Conservation (phyloP, 2,113 vertebrate genomes). For the Caranx ignobilis region DNA sequence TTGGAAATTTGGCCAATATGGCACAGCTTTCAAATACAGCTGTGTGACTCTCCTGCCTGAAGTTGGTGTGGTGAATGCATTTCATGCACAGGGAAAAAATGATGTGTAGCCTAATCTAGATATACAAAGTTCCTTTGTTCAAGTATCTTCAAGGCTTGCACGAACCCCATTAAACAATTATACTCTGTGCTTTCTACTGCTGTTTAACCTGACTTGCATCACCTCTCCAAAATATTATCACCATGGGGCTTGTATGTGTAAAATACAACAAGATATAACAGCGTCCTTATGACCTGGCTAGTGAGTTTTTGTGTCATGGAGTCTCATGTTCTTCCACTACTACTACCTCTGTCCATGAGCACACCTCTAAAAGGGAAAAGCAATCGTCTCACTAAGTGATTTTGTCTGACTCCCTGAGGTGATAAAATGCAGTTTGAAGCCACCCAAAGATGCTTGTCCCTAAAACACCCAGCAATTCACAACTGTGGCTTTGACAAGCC, state of each 20-base stretch:
- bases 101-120: slow-evolving; percentile 28
- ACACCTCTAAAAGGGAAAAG: slow-evolving; percentile 58
- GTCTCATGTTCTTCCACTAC: slow-evolving; percentile 40
- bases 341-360: slow-evolving; percentile 44
- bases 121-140: not conserved
- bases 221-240: slow-evolving; percentile 20
- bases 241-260: slow-evolving; percentile 30
- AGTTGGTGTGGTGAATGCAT: slow-evolving; percentile 45
- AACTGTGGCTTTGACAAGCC: slow-evolving; percentile 64
- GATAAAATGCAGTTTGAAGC: slow-evolving; percentile 77
- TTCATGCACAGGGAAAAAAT: slow-evolving; percentile 43
- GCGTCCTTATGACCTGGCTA: slow-evolving; percentile 22
- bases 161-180: slow-evolving; percentile 37
- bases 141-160: slow-evolving; percentile 29
- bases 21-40: slow-evolving; percentile 53
- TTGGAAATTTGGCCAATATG: slow-evolving; percentile 65
- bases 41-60: slow-evolving; percentile 26
- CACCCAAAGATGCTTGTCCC: slow-evolving; percentile 68
- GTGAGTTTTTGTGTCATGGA: slow-evolving; percentile 57
- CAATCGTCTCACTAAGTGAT: slow-evolving; percentile 70
- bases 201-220: not conserved
- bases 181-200: slow-evolving; percentile 23
- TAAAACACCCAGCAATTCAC: slow-evolving; percentile 76
- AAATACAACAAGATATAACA: slow-evolving; percentile 42
- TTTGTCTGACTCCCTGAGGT: slow-evolving; percentile 66